Percentiles rank a stretch among this genome's conserved stretches.
phyloP scores from a whole-genome alignment of 2,113 vertebrate genomes.

The Tragelaphus buxtoni region DNA sequence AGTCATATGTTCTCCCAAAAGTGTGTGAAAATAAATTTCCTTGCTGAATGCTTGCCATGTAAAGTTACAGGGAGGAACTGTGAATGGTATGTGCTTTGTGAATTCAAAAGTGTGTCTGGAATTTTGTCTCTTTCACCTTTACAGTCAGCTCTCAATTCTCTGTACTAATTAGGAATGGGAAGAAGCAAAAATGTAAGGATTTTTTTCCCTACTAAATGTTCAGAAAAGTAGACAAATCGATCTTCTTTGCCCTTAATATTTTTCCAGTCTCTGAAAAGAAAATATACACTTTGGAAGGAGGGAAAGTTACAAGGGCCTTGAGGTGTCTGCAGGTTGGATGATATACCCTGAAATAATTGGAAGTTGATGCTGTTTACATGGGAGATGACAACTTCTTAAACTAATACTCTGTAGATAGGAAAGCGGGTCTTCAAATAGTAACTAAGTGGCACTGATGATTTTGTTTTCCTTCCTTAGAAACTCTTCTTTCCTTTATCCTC shows the following conservation, averaged over 20 bases:
- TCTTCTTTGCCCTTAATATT: not conserved
- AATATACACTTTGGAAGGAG: not conserved
- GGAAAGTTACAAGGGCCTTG: not conserved
- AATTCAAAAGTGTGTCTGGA: not conserved
- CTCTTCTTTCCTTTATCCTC: not conserved
- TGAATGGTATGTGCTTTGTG: not conserved
- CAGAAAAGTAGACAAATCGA: conserved; percentile 3
- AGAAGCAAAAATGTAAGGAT: not conserved
- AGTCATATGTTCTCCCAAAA: not conserved
- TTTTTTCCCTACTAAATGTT: not conserved
- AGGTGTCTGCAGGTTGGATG: not conserved
- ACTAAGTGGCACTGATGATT: not conserved
- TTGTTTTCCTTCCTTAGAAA: not conserved
- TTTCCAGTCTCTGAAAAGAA: conserved; percentile 14
- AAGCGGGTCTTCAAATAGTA: not conserved
- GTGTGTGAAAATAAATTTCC: not conserved
- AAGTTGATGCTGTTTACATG: not conserved
- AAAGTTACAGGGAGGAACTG: not conserved
- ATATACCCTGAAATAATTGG: not conserved
- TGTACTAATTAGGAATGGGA: not conserved
- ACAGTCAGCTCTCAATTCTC: not conserved
- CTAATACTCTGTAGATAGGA: not conserved
- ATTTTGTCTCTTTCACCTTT: not conserved
- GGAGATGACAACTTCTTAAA: not conserved
- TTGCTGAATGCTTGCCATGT: not conserved